Evolutionary conservation across 2,888 invertebrate species (phyloP), one percentile per base, ranked within the genome.

Genomic region (Choreutis nemorana): DNA sequence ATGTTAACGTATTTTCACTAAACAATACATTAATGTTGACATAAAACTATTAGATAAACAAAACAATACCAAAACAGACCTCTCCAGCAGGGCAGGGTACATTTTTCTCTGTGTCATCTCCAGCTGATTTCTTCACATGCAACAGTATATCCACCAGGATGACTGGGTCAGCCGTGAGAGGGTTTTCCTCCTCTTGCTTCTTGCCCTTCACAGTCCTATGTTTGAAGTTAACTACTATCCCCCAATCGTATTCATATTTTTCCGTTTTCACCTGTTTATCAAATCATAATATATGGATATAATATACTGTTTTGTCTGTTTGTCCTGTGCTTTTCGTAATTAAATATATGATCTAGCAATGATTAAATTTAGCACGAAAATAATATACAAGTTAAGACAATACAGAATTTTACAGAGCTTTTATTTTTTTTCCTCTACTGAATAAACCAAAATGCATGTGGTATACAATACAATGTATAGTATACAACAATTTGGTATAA

Each of bases 231-330:
- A 99, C 86, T 29, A 99, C 87, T 26, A 94, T 91, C 7, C 97
- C 97, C 98, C 99, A 99, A 48, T 96, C 97, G 62, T 94, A 98
- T 51, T 93, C 91, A 41, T 89, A 83, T 18, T 86, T 86, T 24
- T 89, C 90, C 42, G 89, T 89, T 70, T 91, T 90, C 3, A 93
- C 83, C 89, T 91, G 29, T 12, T 6, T 10, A n/a, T 9, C n/a
- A 14, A 14, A 10, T 23, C 12, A 11, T 7, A 18, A 18, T 7
- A 18, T 6, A 7, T 18, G 18, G 7, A 18, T 18, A 5, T n/a
- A 3, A 21, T 21, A 9, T n/a, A n/a, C n/a, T n/a, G n/a, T n/a
- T n/a, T n/a, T n/a, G n/a, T n/a, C n/a, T n/a, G n/a, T n/a, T n/a
- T n/a, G n/a, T n/a, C n/a, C n/a, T n/a, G n/a, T n/a, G n/a, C n/a